phyloP scores from a whole-genome alignment of 2,888 invertebrate genomes.

The Drosophila helvetica region DNA sequence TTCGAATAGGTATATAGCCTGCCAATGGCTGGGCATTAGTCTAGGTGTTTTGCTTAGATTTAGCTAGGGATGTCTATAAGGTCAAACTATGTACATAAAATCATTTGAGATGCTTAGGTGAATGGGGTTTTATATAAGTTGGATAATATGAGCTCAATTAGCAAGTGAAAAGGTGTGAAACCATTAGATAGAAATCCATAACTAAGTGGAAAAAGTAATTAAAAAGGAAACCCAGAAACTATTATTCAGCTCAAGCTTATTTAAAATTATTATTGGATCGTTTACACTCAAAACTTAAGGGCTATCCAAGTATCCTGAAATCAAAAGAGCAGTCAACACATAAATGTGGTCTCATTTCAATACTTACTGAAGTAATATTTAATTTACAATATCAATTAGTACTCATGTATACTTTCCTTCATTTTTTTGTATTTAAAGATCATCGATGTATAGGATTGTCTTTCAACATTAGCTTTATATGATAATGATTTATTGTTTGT shows the following conservation, averaged over 20 bases:
- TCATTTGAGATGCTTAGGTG: slow-evolving; percentile 22
- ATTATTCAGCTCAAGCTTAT: background rate
- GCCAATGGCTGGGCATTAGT: slow-evolving; percentile 27
- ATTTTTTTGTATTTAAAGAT: no score
- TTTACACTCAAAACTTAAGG: background rate
- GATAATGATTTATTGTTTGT: no score
- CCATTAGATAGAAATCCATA: background rate
- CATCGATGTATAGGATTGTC: no score
- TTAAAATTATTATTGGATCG: background rate
- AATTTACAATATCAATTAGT: no score
- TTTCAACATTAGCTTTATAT: no score
- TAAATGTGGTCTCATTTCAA: background rate
- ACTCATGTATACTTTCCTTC: no score
- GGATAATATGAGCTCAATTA: background rate
- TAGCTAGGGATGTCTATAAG: slow-evolving; percentile 36
- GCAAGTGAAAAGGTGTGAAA: background rate
- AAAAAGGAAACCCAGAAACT: background rate
- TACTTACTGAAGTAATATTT: background rate
- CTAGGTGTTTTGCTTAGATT: slow-evolving; percentile 47
- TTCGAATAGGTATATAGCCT: background rate
- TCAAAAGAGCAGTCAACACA: no score
- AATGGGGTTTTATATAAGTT: slow-evolving; percentile 30
- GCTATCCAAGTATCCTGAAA: no score
- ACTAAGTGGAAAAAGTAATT: background rate
- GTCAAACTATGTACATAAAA: slow-evolving; percentile 24